Percentiles rank a stretch among this genome's conserved stretches.
phyloP scores from a whole-genome alignment of 1,140 invertebrate species.

The Drosophila insularis region DNA sequence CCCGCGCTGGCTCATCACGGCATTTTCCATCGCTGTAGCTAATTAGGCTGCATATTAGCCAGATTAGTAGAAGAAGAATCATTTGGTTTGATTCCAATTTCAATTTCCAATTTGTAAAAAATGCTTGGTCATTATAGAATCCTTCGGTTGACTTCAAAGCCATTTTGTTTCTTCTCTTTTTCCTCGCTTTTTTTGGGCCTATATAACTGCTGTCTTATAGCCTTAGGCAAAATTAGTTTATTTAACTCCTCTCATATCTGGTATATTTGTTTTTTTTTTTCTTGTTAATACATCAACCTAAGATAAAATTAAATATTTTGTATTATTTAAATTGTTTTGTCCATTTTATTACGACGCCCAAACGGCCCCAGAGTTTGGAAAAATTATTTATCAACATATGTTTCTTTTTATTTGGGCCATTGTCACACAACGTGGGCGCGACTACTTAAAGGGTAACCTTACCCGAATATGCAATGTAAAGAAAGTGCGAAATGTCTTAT shows the following conservation, averaged over 20 bases:
- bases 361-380: too few relatives aligned
- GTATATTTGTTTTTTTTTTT: neutral
- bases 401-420: too few relatives aligned
- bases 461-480: too few relatives aligned
- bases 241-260: neutral
- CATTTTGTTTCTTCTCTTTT: neutral
- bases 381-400: too few relatives aligned
- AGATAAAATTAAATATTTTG: neutral
- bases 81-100: neutral
- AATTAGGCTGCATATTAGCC: constrained; percentile 26
- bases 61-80: constrained; percentile 19
- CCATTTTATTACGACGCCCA: too few relatives aligned
- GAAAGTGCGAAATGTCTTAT: too few relatives aligned
- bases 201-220: neutral
- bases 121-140: constrained; percentile 17
- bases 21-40: constrained; percentile 57
- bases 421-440: too few relatives aligned
- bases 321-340: neutral
- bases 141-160: neutral
- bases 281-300: neutral
- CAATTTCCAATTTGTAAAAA: neutral
- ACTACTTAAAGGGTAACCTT: too few relatives aligned
- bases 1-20: constrained; percentile 80
- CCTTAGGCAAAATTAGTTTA: too few relatives aligned
- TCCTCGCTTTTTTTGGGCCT: neutral